Evolutionary conservation across 2,888 invertebrate species (phyloP), one percentile per base, ranked within the genome.

Genomic region (Hirtodrosophila histrioides): DNA sequence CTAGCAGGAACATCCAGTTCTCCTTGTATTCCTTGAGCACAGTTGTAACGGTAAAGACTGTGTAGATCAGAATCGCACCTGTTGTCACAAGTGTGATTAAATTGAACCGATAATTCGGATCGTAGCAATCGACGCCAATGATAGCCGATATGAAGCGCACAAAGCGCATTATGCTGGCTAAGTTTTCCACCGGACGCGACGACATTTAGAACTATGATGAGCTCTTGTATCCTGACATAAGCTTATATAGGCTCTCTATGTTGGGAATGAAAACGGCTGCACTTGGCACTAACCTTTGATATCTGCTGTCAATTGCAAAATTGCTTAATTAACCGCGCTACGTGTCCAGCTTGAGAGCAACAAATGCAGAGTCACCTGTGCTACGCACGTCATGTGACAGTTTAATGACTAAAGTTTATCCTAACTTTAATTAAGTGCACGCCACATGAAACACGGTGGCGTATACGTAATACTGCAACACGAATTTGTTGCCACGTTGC

Each of bases 401-500:
- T 69, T 83, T 75, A 71, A 77, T 86, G 78, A 75, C 75, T 33
- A 77, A 75, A 75, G 64, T 78, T 85, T 69, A 41, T 35, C 23
- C 12, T 57, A 58, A 51, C 71, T 54, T 75, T 66, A 71, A 75
- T 81, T 78, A 81, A 74, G 70, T 81, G 74, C 81, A 73, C 37
- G 63, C 61, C 54, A 50, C 36, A 45, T 9, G 12, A 23, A 11
- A 23, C 73, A 23, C 69, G 74, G 73, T 64, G 76, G 27, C 27
- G 27, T 27, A 27, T 27, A 24, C 24, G 35, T 9, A 48, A 39
- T 50, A 35, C 36, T 51, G 43, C 29, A 49, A 44, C 24, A 31
- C 36, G 35, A 41, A 36, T 53, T 67, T 44, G 55, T 37, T 58
- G 55, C 46, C 43, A 29, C 24, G 61, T 29, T 61, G 54, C 27